Conservation (phyloP, 1,140 invertebrate genomes). For the Sesamia nonagrioides region DNA sequence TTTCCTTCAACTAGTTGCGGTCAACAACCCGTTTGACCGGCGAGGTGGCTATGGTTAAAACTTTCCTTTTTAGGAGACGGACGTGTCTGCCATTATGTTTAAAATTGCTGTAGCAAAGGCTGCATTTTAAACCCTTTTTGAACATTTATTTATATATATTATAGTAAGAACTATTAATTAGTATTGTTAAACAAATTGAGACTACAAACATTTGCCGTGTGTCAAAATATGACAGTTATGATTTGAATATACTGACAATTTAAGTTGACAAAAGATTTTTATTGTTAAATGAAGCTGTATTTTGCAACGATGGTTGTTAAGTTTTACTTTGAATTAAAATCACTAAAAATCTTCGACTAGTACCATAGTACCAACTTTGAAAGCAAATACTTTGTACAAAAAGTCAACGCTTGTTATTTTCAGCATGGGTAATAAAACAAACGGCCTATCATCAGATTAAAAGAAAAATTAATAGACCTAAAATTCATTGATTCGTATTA, state of each 20-base stretch:
- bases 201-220: too few species aligned
- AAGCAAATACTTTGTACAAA: too few species aligned
- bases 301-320: too few species aligned
- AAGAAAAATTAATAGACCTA: not conserved
- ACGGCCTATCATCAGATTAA: not conserved
- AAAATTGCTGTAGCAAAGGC: not conserved
- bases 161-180: too few species aligned
- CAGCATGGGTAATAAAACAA: not conserved
- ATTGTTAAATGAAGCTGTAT: too few species aligned
- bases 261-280: too few species aligned
- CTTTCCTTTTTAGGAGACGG: conserved; percentile 6
- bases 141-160: not conserved
- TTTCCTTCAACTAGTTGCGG: not conserved
- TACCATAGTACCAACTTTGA: too few species aligned
- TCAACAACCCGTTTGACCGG: conserved; percentile 11
- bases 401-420: not conserved
- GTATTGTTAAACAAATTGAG: too few species aligned
- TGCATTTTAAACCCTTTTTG: not conserved
- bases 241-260: too few species aligned
- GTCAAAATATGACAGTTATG: too few species aligned
- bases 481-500: not conserved
- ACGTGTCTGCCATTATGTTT: conserved; percentile 4
- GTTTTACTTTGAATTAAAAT: too few species aligned
- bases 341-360: too few species aligned
- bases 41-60: conserved; percentile 3